Evolutionary conservation across 1,140 invertebrate species (phyloP), one percentile per base, ranked within the genome.

Genomic region (Zaprionus nigranus): DNA sequence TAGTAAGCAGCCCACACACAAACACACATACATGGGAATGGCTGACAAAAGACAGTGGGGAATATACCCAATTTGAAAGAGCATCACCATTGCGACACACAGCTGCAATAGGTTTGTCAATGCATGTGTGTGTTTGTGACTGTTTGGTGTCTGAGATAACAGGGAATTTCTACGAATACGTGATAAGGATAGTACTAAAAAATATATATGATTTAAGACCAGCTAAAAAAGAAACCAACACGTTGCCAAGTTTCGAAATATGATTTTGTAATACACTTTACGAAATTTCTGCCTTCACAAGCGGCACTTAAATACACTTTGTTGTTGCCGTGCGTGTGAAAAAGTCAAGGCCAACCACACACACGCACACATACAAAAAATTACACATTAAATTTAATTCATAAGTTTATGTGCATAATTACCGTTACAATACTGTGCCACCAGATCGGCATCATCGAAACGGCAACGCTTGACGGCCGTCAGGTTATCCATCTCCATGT

Each of bases 341-440:
- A 72, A 60, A 68, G 67, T 68, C 62, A 85, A 85, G 82, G 78
- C 61, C 78, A 60, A 40, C 26, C 53, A 57, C 62, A 68, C 71
- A 77, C 30, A 30, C 53, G 57, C 65, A 68, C 74, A 77, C 30
- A 34, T 2, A 34, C 28, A 63, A 22, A 66, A 78, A 79, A 65
- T 70, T 77, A 73, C 53, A 57, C 54, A 75, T 66, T 66, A 54
- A 49, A 70, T 67, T 46, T 53, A 66, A 51, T 74, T 26, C 13
- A 57, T 60, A 38, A 57, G 12, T 53, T 74, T 62, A 63, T 72
- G 57, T 62, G 58, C 72, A 75, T 65, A 80, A 67, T 83, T 81
- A 88, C 91, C 91, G 74, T 92, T 92, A 72, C 83, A 92, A 83
- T 91, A 92, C 73, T 92, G 91, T 40, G 90, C 91, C 24, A 84